Conservation (phyloP, 2,797 vertebrate genomes). For the Psittacula echo region DNA sequence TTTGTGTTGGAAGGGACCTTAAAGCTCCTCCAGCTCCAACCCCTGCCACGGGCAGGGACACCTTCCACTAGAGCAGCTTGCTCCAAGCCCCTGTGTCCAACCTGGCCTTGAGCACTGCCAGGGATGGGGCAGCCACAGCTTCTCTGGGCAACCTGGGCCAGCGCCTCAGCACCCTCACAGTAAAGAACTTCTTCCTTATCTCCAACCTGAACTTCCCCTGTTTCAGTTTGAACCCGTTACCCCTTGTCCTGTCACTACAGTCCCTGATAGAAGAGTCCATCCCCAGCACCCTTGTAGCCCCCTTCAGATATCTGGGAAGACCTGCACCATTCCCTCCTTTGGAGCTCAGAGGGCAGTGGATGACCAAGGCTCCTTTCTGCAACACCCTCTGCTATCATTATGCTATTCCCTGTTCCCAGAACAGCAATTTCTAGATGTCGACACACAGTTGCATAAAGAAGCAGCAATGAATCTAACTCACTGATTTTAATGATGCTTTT, state of each 20-base stretch:
- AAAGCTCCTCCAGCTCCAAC: neutral
- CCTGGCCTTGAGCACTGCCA: too few species aligned
- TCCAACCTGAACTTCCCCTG: too few species aligned
- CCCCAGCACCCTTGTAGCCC: neutral
- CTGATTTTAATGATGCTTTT: neutral
- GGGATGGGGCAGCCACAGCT: too few species aligned
- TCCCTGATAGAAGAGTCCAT: neutral
- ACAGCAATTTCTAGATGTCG: neutral
- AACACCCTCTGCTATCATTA: neutral
- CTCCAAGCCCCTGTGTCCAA: too few species aligned
- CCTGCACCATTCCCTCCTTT: neutral
- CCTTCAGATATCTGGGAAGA: neutral
- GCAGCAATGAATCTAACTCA: neutral
- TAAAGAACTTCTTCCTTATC: too few species aligned
- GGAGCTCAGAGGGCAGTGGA: neutral
- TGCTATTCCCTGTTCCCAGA: neutral
- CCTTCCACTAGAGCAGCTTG: too few species aligned
- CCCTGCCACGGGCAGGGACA: too few species aligned
- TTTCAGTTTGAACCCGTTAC: neutral
- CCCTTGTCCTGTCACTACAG: neutral
- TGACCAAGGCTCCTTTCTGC: neutral
- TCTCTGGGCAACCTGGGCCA: too few species aligned
- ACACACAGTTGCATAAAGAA: neutral
- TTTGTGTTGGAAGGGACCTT: neutral
- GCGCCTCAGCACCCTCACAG: too few species aligned